These are phyloP conservation scores for Parapsyche elsis DNA, from an alignment of 1,140 invertebrate genomes.

Conservation along the genomic window DNA sequence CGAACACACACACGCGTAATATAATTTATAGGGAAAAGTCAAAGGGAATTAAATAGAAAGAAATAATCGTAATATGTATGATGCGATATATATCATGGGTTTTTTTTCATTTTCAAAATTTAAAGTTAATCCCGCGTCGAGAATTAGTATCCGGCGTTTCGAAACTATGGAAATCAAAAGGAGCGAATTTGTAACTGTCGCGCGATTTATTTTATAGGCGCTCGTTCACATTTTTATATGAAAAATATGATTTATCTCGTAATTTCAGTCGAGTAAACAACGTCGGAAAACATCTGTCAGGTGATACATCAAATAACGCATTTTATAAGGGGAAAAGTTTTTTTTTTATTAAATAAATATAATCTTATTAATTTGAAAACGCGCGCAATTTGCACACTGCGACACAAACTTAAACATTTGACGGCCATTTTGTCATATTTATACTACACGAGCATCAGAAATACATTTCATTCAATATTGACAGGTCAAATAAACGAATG, in stretches of 20 bases:
- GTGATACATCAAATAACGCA: conserved; percentile 30
- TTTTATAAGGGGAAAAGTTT: not conserved
- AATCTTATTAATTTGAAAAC: too few relatives aligned
- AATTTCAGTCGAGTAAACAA: conserved; percentile 32
- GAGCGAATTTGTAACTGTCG: conserved; percentile 23
- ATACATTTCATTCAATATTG: too few relatives aligned
- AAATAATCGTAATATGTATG: too few relatives aligned
- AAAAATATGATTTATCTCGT: conserved; percentile 38
- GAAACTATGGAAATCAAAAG: conserved; percentile 31
- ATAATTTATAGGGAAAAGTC: too few relatives aligned
- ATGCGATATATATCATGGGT: not conserved
- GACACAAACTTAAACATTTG: too few relatives aligned
- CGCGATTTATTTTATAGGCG: conserved; percentile 25
- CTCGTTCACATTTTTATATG: conserved; percentile 14
- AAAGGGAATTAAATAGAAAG: too few relatives aligned
- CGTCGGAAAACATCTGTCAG: conserved; percentile 38
- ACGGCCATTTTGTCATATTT: too few relatives aligned
- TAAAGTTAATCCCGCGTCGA: conserved; percentile 15
- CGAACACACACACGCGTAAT: not conserved
- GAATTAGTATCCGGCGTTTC: conserved; percentile 21
- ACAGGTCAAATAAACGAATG: too few relatives aligned
- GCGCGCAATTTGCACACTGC: too few relatives aligned
- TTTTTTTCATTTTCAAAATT: not conserved
- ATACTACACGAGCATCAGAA: too few relatives aligned
- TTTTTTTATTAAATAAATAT: too few relatives aligned